A percentile compares a stretch with the other conserved stretches of the same genome.
Conservation (phyloP, 2,888 invertebrate species). For the Hypolimnas misippus region DNA sequence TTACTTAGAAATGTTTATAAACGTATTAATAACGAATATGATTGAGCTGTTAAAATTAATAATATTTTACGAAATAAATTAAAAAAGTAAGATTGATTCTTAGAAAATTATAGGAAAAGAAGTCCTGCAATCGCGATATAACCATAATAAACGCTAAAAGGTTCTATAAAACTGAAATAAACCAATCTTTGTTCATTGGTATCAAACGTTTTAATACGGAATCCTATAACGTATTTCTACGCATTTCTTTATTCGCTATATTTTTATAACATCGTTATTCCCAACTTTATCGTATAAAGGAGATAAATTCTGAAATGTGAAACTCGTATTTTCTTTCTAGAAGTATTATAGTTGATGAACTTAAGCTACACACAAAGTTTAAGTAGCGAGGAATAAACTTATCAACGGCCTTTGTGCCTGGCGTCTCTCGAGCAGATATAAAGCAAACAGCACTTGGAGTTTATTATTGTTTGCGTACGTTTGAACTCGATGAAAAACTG, state of each 20-base stretch:
- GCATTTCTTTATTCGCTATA: not conserved
- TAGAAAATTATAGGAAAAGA: too few relatives aligned
- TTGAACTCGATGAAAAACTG: not conserved
- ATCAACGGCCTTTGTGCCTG: slow-evolving; percentile 17
- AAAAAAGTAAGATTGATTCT: too few relatives aligned
- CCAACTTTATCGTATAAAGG: slow-evolving; percentile 10
- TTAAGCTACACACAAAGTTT: slow-evolving; percentile 26
- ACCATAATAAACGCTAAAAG: too few relatives aligned
- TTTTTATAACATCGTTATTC: slow-evolving; percentile 8
- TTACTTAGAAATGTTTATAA: too few relatives aligned
- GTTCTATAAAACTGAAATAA: too few relatives aligned
- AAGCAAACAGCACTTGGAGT: not conserved
- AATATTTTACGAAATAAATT: too few relatives aligned
- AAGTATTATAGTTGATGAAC: slow-evolving; percentile 25
- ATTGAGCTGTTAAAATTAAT: too few relatives aligned
- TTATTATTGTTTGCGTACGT: not conserved
- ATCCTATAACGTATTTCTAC: not conserved
- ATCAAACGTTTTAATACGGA: not conserved
- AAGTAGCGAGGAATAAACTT: slow-evolving; percentile 22
- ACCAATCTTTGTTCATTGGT: too few relatives aligned
- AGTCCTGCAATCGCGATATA: too few relatives aligned
- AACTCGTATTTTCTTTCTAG: slow-evolving; percentile 12
- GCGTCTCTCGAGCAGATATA: not conserved
- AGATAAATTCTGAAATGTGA: slow-evolving; percentile 10
- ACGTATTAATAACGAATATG: too few relatives aligned